Evolutionary conservation across 2,888 invertebrate genomes (phyloP).

Genomic region (Thecocarcelia acutangulata): DNA sequence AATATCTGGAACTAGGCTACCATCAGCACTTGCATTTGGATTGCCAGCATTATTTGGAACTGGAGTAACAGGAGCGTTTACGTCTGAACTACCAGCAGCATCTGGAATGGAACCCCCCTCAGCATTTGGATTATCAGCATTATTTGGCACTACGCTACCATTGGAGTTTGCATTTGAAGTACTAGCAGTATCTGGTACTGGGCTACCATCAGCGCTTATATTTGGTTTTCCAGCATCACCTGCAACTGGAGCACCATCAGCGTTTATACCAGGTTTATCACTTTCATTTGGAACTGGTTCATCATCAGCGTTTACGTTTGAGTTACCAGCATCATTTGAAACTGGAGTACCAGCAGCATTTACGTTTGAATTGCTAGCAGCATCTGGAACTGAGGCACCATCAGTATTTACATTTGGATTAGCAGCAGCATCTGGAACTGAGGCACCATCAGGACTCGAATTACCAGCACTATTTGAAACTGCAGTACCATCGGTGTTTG

Average conservation of each 20-base stretch:
- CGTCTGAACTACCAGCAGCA: slow-evolving; percentile 45
- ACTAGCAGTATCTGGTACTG: background rate
- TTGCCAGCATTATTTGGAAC: slow-evolving; percentile 53
- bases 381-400: too few species aligned
- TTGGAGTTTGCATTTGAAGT: background rate
- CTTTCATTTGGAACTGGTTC: slow-evolving; percentile 14
- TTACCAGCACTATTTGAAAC: too few species aligned
- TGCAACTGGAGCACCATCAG: background rate
- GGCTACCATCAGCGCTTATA: background rate
- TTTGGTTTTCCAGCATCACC: background rate
- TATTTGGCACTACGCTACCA: background rate
- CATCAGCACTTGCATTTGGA: slow-evolving; percentile 27
- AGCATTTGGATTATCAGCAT: slow-evolving; percentile 10
- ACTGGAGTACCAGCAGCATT: background rate
- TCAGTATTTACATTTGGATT: too few species aligned
- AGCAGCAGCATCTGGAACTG: background rate
- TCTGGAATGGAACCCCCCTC: slow-evolving; percentile 51
- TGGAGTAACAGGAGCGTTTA: slow-evolving; percentile 25
- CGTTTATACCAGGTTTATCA: background rate
- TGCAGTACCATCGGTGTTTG: background rate
- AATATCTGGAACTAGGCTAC: slow-evolving; percentile 4
- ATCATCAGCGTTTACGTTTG: slow-evolving; percentile 28
- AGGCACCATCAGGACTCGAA: background rate
- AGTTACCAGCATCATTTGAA: too few species aligned
- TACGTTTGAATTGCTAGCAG: too few species aligned